phyloP scores from a whole-genome alignment of 2,888 invertebrate genomes.

The Macaria liturata region DNA sequence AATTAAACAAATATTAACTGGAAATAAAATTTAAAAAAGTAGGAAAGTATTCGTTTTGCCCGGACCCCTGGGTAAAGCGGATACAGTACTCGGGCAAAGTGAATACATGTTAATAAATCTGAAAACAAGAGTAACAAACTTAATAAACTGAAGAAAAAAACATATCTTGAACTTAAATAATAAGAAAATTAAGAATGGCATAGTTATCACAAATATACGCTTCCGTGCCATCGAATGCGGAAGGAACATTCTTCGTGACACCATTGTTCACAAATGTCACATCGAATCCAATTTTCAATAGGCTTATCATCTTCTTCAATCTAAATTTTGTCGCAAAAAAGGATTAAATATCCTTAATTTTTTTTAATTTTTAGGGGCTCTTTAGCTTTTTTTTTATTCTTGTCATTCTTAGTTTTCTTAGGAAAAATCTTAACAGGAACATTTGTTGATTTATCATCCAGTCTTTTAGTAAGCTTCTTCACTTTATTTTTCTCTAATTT shows the following conservation, averaged over 20 bases:
- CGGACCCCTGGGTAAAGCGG: constrained; percentile 32
- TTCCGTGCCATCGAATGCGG: constrained; percentile 32
- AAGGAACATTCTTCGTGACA: constrained; percentile 36
- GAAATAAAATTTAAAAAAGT: constrained; percentile 33
- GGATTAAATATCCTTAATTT: constrained; percentile 37
- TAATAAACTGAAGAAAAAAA: constrained; percentile 27
- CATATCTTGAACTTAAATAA: constrained; percentile 18
- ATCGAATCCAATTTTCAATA: constrained; percentile 37
- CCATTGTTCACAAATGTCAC: constrained; percentile 35
- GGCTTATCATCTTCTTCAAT: constrained; percentile 32
- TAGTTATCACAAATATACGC: constrained; percentile 34
- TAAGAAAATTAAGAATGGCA: constrained; percentile 9
- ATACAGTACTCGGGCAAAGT: constrained; percentile 28
- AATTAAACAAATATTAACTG: constrained; percentile 31
- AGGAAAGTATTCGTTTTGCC: constrained; percentile 35
- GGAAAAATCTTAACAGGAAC: constrained; percentile 33
- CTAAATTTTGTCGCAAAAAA: constrained; percentile 35
- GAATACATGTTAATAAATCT: constrained; percentile 24
- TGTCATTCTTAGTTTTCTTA: constrained; percentile 27
- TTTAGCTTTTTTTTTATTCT: constrained; percentile 33
- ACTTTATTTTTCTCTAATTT: constrained; percentile 36
- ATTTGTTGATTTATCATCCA: constrained; percentile 34
- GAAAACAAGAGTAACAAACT: constrained; percentile 10
- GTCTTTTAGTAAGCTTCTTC: constrained; percentile 35
- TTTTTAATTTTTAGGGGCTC: constrained; percentile 34